These are phyloP conservation scores for Mus musculus DNA, from an alignment of 2,113 vertebrate species.

Conservation along the genomic window GRCm39 chr1:189602501-189603000, in stretches of 20 bases:
- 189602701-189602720: not conserved
- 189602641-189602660: slow-evolving; percentile 42
- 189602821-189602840: not conserved
- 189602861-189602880: no score
- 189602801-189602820: not conserved
- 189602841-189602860: fast-evolving
- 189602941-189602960: not conserved
- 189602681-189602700: not conserved
- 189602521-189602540: slow-evolving; percentile 82
- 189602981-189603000: not conserved
- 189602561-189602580: not conserved
- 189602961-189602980: not conserved
- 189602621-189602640: slow-evolving; percentile 37
- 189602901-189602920: not conserved
- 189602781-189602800: not conserved
- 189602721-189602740: not conserved
- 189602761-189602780: not conserved
- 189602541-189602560: slow-evolving; percentile 51
- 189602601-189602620: slow-evolving; percentile 46
- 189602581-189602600: slow-evolving; percentile 24
- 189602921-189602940: fast-evolving
- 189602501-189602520: slow-evolving; percentile 84
- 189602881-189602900: not conserved
- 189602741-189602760: not conserved
- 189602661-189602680: not conserved